Evolutionary conservation across 2,888 invertebrate genomes (phyloP).

Genomic region (Nymphalis urticae): DNA sequence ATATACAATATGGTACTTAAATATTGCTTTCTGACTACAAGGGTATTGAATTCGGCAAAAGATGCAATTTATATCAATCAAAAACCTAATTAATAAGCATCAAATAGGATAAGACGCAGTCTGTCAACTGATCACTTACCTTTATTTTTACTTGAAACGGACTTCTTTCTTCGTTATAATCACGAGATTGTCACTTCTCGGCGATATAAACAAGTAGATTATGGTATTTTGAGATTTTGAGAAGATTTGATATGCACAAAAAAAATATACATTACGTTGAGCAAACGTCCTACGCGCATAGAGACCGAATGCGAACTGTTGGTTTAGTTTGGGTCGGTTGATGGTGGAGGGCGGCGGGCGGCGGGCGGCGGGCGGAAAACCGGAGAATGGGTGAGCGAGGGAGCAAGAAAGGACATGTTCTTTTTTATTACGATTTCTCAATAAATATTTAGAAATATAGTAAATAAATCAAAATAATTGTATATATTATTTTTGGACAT

Average conservation of each 20-base stretch:
- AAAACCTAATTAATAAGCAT: conserved; percentile 60
- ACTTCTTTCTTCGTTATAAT: conserved; percentile 66
- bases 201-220: conserved; percentile 62
- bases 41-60: conserved; percentile 41
- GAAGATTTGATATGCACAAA: conserved; percentile 77
- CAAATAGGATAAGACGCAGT: conserved; percentile 75
- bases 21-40: conserved; percentile 42
- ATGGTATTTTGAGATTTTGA: conserved; percentile 79
- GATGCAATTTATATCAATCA: conserved; percentile 58
- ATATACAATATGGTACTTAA: conserved; percentile 53
- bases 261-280: conserved; percentile 77
- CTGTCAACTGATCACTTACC: conserved; percentile 78
- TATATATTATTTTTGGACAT: conserved; percentile 29
- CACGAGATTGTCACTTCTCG: conserved; percentile 72
- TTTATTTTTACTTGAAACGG: conserved; percentile 71
- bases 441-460: conserved; percentile 16
- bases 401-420: conserved; percentile 60
- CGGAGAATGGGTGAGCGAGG: conserved; percentile 72
- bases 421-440: conserved; percentile 45
- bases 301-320: conserved; percentile 83
- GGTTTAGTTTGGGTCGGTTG: conserved; percentile 65
- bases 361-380: conserved; percentile 69
- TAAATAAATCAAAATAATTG: background rate
- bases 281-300: conserved; percentile 76
- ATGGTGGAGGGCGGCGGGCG: conserved; percentile 57